Evolutionary conservation across 2,888 invertebrate species (phyloP), one percentile per base, ranked within the genome.

Genomic region (Diaperis boleti): DNA sequence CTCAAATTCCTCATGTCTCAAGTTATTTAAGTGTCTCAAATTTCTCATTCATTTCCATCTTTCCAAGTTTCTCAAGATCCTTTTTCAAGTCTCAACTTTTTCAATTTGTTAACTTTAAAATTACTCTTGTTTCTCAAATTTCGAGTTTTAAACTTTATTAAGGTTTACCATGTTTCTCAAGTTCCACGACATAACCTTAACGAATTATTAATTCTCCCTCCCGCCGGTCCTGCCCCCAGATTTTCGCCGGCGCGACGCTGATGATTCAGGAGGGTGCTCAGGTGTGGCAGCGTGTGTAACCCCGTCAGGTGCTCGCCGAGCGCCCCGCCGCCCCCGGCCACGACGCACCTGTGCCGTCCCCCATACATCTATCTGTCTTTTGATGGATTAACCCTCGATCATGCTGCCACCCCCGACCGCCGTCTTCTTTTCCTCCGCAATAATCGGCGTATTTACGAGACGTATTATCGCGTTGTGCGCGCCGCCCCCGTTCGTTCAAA

Each of bases 331-430:
- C 59, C 52, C 49, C 57, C 52, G 18, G 64, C 64, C 64, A 42
- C 64, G 49, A 47, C 64, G 54, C 64, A 64, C 64, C 64, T 64
- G 64, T 60, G 64, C 59, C 55, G 22, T 59, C 50, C 54, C 50
- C 55, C 41, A 62, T 64, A 49, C 59, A 60, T 59, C 62, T 63
- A 65, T 69, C 66, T 67, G 69, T 67, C 66, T 67, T 69, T 69
- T 69, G 69, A 69, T 69, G 66, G 69, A 69, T 69, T 67, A 67
- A 60, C 42, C 52, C 33, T 33, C 33, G 26, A 26, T 26, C 26
- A 26, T n/a, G 26, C n/a, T 26, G 10, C 14, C 41, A 8, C 15
- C 15, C 41, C 41, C 15, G 13, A 41, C 13, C 41, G 41, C 14
- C 41, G 5, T 35, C n/a, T 26, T 26, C 26, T 26, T 26, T 26